A percentile compares a stretch with the other conserved stretches of the same genome.
These are phyloP conservation scores for Menidia menidia DNA, from an alignment of 2,797 vertebrate species.

Conservation along the genomic window DNA sequence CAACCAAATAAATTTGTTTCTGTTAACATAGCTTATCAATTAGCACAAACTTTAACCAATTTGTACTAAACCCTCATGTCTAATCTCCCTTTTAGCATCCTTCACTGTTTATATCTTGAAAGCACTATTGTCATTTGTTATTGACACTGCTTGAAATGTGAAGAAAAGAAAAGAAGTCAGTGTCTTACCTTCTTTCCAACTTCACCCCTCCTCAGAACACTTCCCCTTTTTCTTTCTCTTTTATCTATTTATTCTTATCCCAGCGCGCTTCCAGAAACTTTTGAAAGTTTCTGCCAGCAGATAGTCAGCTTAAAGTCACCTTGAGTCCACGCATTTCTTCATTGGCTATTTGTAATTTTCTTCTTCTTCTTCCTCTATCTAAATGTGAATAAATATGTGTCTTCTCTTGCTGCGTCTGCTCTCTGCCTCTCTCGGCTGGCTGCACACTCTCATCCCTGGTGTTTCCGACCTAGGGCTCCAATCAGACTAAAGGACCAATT, in stretches of 20 bases:
- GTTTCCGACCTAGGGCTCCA: slow-evolving; percentile 64
- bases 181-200: slow-evolving; percentile 65
- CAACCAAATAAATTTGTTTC: slow-evolving; percentile 25
- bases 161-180: slow-evolving; percentile 36
- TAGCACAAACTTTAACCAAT: slow-evolving; percentile 11
- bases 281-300: slow-evolving; percentile 52
- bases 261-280: slow-evolving; percentile 58
- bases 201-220: slow-evolving; percentile 27
- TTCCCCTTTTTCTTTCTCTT: slow-evolving; percentile 17
- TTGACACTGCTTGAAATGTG: slow-evolving; percentile 33
- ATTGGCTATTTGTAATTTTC: slow-evolving; percentile 65
- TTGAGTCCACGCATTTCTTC: slow-evolving; percentile 57
- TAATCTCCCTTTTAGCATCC: slow-evolving; percentile 37
- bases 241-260: slow-evolving; percentile 53
- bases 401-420: slow-evolving; percentile 31
- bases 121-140: slow-evolving; percentile 26
- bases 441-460: slow-evolving; percentile 51
- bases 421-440: slow-evolving; percentile 38
- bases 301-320: slow-evolving; percentile 74
- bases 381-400: slow-evolving; percentile 27
- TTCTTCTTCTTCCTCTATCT: slow-evolving; percentile 33
- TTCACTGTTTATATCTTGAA: slow-evolving; percentile 21
- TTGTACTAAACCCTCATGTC: slow-evolving; percentile 13
- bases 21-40: slow-evolving; percentile 39
- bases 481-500: slow-evolving; percentile 74